These are phyloP conservation scores for Lithosia quadra DNA, from an alignment of 2,888 invertebrate species.

Conservation along the genomic window DNA sequence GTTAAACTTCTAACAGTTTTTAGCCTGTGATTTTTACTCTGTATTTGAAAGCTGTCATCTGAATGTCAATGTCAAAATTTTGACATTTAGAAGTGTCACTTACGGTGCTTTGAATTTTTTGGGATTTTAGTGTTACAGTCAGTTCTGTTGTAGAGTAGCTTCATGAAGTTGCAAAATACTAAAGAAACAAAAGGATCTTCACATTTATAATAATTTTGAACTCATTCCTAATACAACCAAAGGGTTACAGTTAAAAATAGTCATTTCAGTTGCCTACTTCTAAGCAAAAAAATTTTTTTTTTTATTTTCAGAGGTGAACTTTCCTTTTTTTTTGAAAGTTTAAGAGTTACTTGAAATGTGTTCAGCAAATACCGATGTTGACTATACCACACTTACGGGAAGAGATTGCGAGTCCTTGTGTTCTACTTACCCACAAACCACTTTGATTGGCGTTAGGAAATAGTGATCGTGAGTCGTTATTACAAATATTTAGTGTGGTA, in stretches of 20 bases:
- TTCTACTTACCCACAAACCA: background rate
- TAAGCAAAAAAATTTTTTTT: too few relatives aligned
- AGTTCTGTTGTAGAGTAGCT: too few relatives aligned
- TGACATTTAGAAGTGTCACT: background rate
- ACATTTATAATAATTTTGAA: too few relatives aligned
- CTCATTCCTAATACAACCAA: too few relatives aligned
- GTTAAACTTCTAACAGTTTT: background rate
- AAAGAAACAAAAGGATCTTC: too few relatives aligned
- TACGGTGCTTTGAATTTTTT: background rate
- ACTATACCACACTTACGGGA: background rate
- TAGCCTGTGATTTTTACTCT: background rate
- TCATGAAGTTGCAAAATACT: too few relatives aligned
- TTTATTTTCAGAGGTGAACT: too few relatives aligned
- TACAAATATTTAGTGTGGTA: background rate
- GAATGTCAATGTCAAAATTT: background rate
- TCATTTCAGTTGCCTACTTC: too few relatives aligned
- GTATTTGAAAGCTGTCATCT: background rate
- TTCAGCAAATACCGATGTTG: too few relatives aligned
- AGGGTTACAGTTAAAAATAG: too few relatives aligned
- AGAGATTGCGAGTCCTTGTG: background rate
- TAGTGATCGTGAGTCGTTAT: background rate
- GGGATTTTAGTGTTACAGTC: background rate
- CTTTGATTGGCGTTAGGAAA: background rate
- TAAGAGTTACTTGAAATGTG: too few relatives aligned
- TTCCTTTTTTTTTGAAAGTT: too few relatives aligned